These are phyloP conservation scores for Diarsia brunnea DNA, from an alignment of 2,888 invertebrate genomes.

Conservation along the genomic window DNA sequence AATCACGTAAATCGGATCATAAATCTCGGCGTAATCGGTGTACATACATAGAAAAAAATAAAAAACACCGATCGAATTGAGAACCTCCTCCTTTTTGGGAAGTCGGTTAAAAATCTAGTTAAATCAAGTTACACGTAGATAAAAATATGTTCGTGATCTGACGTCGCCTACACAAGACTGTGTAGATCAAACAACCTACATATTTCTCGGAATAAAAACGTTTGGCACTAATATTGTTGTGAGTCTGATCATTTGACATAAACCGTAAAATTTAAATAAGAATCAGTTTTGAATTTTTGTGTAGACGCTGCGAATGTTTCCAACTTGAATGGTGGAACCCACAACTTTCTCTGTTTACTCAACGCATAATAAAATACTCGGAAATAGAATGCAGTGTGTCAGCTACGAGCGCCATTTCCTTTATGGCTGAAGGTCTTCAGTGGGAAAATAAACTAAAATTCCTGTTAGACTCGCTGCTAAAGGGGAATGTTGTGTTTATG, in stretches of 20 bases:
- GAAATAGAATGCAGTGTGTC: conserved; percentile 39
- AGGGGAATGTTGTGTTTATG: conserved; percentile 68
- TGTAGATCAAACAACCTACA: conserved; percentile 7
- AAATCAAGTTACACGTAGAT: neutral
- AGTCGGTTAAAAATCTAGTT: conserved; percentile 1
- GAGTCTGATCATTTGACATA: conserved; percentile 9
- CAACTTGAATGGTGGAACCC: conserved; percentile 1
- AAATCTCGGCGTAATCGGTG: too few relatives aligned
- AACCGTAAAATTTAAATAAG: conserved; percentile 17
- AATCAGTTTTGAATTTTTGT: neutral
- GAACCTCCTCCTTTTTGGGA: too few relatives aligned
- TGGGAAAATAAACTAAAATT: conserved; percentile 59
- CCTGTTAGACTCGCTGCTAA: conserved; percentile 41
- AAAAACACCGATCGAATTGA: too few relatives aligned
- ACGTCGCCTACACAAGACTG: neutral
- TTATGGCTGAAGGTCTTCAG: conserved; percentile 47
- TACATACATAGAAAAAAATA: too few relatives aligned
- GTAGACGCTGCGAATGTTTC: conserved; percentile 19
- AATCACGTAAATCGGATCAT: too few relatives aligned
- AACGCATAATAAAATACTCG: conserved; percentile 45
- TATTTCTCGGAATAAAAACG: neutral
- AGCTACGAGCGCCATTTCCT: conserved; percentile 49
- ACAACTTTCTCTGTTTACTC: conserved; percentile 29
- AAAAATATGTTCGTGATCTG: neutral
- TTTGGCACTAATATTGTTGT: conserved; percentile 23